Conservation (phyloP, 2,888 invertebrate species). For the Branchipolynoe longqiensis region DNA sequence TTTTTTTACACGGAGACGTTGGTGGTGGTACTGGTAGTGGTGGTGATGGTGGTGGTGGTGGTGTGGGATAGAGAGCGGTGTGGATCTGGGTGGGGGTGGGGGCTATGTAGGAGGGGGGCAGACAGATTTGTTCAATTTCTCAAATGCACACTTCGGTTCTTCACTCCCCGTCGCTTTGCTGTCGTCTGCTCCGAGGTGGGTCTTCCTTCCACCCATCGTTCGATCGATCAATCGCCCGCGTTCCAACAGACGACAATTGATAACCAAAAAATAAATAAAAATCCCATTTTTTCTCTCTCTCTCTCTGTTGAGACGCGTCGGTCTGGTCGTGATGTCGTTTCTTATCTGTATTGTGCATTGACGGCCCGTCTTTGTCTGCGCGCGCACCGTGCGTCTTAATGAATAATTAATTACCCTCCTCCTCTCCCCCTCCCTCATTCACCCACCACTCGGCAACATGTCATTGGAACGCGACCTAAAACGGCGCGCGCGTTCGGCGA, state of each 20-base stretch:
- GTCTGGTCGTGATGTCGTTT: constrained; percentile 17
- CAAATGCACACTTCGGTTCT: constrained; percentile 33
- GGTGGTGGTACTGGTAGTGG: no score
- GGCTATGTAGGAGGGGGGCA: no score
- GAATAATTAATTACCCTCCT: constrained; percentile 45
- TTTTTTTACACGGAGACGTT: no score
- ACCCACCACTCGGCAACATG: constrained; percentile 51
- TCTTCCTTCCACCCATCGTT: no score
- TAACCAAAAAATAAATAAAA: no score
- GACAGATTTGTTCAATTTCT: constrained; percentile 55
- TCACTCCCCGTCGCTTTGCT: background rate
- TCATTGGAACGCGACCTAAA: constrained; percentile 34
- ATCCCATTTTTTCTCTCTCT: no score
- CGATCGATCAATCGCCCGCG: background rate
- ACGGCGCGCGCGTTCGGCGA: constrained; percentile 12
- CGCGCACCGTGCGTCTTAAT: constrained; percentile 30
- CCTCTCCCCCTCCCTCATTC: no score
- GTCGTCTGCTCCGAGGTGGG: no score
- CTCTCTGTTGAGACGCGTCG: constrained; percentile 29
- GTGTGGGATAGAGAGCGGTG: no score
- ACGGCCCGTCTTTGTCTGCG: constrained; percentile 44
- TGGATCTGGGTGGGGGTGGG: no score
- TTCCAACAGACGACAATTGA: constrained; percentile 29
- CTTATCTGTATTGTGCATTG: constrained; percentile 44
- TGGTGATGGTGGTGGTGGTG: no score